Percentiles rank a stretch among this genome's conserved stretches.
These are phyloP conservation scores for Patella caerulea DNA, from an alignment of 2,888 invertebrate genomes.

Conservation along the genomic window DNA sequence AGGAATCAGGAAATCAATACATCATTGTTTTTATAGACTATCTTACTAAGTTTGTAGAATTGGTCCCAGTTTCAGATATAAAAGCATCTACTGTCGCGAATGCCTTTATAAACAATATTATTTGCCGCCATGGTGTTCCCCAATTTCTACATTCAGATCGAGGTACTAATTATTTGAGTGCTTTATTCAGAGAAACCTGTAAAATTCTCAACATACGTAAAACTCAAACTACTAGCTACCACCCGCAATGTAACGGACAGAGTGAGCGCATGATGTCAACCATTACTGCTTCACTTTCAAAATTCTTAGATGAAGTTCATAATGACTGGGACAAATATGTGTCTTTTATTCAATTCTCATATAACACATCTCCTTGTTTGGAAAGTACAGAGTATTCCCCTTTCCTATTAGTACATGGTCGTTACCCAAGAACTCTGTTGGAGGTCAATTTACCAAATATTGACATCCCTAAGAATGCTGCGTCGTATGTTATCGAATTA, in stretches of 20 bases:
- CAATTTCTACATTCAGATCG: conserved; percentile 8
- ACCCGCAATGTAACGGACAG: conserved; percentile 21
- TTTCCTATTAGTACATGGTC: neutral
- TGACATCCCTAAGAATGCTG: neutral
- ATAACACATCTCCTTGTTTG: neutral
- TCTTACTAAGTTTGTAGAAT: conserved; percentile 19
- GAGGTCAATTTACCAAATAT: neutral
- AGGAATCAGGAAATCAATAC: neutral
- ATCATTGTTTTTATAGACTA: conserved; percentile 12
- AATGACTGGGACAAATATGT: neutral
- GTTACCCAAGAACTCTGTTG: neutral
- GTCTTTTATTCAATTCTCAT: neutral
- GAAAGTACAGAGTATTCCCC: neutral
- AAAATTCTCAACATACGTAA: conserved; percentile 15
- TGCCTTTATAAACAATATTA: conserved; percentile 11
- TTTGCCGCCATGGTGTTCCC: conserved; percentile 21
- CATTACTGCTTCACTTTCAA: neutral
- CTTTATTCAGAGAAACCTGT: conserved; percentile 17
- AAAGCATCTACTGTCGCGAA: conserved; percentile 12
- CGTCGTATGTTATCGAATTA: neutral
- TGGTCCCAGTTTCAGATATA: conserved; percentile 14
- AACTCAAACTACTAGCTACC: conserved; percentile 17
- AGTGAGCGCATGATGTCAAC: neutral
- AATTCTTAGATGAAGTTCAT: neutral
- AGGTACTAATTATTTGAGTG: conserved; percentile 10